Base-by-base conservation (phyloP, 2,797 vertebrate species). In the Nothura maculosa region DNA sequence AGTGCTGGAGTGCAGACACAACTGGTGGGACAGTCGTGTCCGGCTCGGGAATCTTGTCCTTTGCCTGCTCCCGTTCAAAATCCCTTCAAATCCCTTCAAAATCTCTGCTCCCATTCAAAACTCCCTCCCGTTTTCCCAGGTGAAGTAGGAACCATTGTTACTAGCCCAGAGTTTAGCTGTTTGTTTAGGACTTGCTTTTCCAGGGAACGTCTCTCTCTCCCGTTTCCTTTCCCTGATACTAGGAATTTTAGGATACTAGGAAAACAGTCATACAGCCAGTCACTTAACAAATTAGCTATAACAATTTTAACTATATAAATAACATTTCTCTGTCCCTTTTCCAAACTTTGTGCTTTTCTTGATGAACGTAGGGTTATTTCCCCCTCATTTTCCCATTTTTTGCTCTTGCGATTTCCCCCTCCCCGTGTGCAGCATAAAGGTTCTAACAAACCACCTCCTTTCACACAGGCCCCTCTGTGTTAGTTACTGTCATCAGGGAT, bases 1-100 rank as follows among this genome's bases (percentile, higher is more conserved):
- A 98, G 99, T 98, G 52, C 62, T 61, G 50, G 36, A 5, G 47
- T 83, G 43, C 54, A 64, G n/a, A 7, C 70, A 22, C 3, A 16
- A 32, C 57, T 84, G 58, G 21, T 43, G 34, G 30, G 27, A 8
- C 45, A 11, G 36, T 52, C 5, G 24, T 16, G 20, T 38, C 73
- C 19, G 27, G 34, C 30, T 77, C 36, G 77, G 47, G 55, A 63
- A 67, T 45, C 54, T 89, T 66, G 22, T 24, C 6, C 2, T 77
- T 82, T 30, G 43, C 62, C 20, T 30, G 15, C 48, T 91, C 32
- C 27, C 77, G 6, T 73, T 80, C 63, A 48, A 47, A 80, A 43
- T 43, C n/a, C 12, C 34, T 22, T 28, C 75, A n/a, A n/a, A n/a
- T n/a, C n/a, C n/a, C n/a, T n/a, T n/a, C n/a, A n/a, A n/a, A n/a